phyloP scores from a whole-genome alignment of 2,797 vertebrate genomes.

The Ctenosaura bakeri region DNA sequence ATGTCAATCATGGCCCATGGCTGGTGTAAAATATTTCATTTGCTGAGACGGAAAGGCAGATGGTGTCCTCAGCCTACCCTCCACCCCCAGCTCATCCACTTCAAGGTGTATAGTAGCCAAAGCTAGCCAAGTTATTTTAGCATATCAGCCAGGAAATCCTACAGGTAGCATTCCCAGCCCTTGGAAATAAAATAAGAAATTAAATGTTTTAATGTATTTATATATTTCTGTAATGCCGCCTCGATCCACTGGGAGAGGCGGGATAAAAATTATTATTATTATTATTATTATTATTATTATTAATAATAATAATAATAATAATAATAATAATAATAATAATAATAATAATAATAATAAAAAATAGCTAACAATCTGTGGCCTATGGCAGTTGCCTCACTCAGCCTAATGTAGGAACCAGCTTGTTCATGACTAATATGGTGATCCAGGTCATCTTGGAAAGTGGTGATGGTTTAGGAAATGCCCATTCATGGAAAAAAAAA shows the following conservation, averaged over 20 bases:
- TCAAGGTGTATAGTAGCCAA: neutral
- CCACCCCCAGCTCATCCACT: neutral
- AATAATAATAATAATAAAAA: no score
- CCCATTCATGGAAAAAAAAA: neutral
- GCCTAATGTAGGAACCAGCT: neutral
- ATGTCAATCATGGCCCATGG: neutral
- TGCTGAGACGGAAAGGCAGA: neutral
- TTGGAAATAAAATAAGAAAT: neutral
- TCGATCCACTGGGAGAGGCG: no score
- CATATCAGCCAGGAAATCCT: neutral
- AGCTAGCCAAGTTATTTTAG: neutral
- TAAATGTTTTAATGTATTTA: no score
- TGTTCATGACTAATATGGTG: neutral
- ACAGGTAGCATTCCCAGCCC: neutral
- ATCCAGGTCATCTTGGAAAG: neutral
- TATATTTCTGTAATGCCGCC: no score
- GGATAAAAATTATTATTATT: no score
- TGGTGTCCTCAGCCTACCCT: neutral
- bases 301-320: no score
- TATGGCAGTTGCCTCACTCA: neutral
- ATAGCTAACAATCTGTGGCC: neutral
- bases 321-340: no score
- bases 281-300: no score
- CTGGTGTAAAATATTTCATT: neutral
- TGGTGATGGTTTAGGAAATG: neutral